Base-by-base conservation (phyloP, 1,140 invertebrate genomes). In the Microvelia longipes region DNA sequence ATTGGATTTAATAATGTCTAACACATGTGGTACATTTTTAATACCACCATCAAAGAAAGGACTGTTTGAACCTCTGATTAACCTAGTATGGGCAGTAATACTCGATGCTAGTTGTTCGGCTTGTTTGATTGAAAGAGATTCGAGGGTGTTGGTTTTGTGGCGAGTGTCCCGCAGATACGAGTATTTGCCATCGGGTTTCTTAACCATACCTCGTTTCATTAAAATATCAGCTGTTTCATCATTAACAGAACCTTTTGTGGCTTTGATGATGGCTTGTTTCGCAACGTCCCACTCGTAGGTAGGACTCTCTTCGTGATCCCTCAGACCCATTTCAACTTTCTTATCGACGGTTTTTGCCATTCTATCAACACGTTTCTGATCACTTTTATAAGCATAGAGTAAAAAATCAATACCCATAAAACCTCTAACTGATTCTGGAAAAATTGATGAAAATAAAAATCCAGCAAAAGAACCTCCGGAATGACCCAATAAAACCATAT, bases 381-480 rank as follows among this genome's bases (percentile, higher is more conserved):
- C 89, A 74, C 90, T 90, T 67, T 87, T 84, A 14, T 91, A 77
- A 75, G 86, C 83, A 30, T 72, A 68, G 28, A 73, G 5, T 11
- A 74, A n/a, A 29, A 67, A 75, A 71, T 73, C 73, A 24, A 73
- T 62, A 67, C 66, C 70, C 68, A 72, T 67, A 60, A 71, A 71
- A 67, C 67, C 62, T 28, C 67, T 50, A 2, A 90, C 85, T 68
- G 90, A 87, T 63, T 89, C 82, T 1, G 91, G 90, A 75, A 83
- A 93, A 0, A 86, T 81, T 0, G 88, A 85, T 0, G 90, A 87
- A 77, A 91, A 93, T 77, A 93, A 81, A 75, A 92, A 92, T 61
- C 87, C 86, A 68, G 92, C 81, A 26, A 86, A 87, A 28, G 90
- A 90, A 11, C 91, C 91, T 27, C 92, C 78, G 0, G 90, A 92